phyloP scores from a whole-genome alignment of 2,888 invertebrate species.

The Tupiocoris notatus region DNA sequence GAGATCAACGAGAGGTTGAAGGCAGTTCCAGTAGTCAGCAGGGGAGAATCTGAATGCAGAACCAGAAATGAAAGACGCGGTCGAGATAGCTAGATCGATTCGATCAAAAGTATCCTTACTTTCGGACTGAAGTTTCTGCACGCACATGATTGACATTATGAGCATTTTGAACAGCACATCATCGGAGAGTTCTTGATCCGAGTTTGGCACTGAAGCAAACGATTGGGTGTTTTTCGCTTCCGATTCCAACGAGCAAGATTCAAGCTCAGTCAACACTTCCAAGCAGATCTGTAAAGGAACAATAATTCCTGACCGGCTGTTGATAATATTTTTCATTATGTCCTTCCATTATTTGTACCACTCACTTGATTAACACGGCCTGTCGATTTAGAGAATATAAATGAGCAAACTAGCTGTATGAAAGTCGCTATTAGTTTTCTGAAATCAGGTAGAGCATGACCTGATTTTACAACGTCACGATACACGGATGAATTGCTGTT shows the following conservation, averaged over 20 bases:
- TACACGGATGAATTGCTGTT: conserved; percentile 60
- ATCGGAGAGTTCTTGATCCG: conserved; percentile 60
- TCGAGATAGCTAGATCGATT: no score
- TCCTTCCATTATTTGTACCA: no score
- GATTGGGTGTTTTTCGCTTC: conserved; percentile 52
- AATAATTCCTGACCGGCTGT: no score
- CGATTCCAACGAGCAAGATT: conserved; percentile 65
- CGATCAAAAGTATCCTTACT: no score
- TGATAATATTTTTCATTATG: no score
- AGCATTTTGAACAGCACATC: conserved; percentile 79
- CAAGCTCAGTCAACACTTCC: conserved; percentile 69
- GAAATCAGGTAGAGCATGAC: conserved; percentile 52
- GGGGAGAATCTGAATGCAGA: conserved; percentile 72
- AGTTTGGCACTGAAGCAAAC: conserved; percentile 52
- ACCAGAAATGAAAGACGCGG: no score
- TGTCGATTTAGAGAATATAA: conserved; percentile 50
- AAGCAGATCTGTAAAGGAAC: conserved; percentile 60
- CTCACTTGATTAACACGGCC: neutral
- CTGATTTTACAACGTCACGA: conserved; percentile 33
- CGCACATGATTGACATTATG: conserved; percentile 76
- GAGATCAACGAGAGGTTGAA: conserved; percentile 81
- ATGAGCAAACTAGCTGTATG: conserved; percentile 62
- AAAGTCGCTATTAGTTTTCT: conserved; percentile 55
- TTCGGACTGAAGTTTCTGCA: conserved; percentile 70
- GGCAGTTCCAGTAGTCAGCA: conserved; percentile 78